Evolutionary conservation across 2,797 vertebrate species (phyloP).

Genomic region (Gymnothorax reevesii): DNA sequence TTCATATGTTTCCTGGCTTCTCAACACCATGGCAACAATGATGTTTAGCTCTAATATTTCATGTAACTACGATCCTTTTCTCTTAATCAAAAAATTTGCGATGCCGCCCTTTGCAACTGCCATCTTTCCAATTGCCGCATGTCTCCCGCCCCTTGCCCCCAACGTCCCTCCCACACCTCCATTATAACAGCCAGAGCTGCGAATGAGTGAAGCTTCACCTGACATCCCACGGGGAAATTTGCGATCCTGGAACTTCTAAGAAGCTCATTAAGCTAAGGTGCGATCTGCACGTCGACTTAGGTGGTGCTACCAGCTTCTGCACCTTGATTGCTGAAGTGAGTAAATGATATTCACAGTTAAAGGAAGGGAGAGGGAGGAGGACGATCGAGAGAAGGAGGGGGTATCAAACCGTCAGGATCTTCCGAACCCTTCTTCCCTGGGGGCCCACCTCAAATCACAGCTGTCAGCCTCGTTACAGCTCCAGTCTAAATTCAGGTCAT

Average conservation of each 20-base stretch:
- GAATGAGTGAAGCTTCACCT: slow-evolving; percentile 79
- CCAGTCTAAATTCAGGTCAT: slow-evolving; percentile 61
- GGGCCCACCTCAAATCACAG: slow-evolving; percentile 58
- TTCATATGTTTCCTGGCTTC: slow-evolving; percentile 75
- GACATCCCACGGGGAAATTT: slow-evolving; percentile 62
- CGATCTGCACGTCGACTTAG: slow-evolving; percentile 71
- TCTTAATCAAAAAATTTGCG: slow-evolving; percentile 73
- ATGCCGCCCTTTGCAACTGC: slow-evolving; percentile 44
- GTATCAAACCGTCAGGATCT: slow-evolving; percentile 39
- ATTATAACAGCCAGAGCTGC: slow-evolving; percentile 56
- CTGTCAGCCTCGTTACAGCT: slow-evolving; percentile 65
- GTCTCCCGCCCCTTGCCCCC: slow-evolving; percentile 48
- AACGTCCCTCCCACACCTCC: slow-evolving; percentile 43
- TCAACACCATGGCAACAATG: slow-evolving; percentile 78
- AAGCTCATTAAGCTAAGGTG: slow-evolving; percentile 85
- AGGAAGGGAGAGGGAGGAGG: slow-evolving; percentile 50
- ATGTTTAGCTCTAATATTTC: slow-evolving; percentile 68
- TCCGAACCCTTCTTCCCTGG: slow-evolving; percentile 41
- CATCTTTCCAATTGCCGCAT: slow-evolving; percentile 30
- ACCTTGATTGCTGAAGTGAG: slow-evolving; percentile 56
- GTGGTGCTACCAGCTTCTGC: slow-evolving; percentile 62
- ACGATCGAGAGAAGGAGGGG: slow-evolving; percentile 27
- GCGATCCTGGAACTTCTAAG: slow-evolving; percentile 79
- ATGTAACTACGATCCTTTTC: slow-evolving; percentile 77
- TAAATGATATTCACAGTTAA: slow-evolving; percentile 75